A percentile compares a stretch with the other conserved stretches of the same genome.
phyloP scores from a whole-genome alignment of 2,113 vertebrate species.

The Dipodomys stephensi region DNA sequence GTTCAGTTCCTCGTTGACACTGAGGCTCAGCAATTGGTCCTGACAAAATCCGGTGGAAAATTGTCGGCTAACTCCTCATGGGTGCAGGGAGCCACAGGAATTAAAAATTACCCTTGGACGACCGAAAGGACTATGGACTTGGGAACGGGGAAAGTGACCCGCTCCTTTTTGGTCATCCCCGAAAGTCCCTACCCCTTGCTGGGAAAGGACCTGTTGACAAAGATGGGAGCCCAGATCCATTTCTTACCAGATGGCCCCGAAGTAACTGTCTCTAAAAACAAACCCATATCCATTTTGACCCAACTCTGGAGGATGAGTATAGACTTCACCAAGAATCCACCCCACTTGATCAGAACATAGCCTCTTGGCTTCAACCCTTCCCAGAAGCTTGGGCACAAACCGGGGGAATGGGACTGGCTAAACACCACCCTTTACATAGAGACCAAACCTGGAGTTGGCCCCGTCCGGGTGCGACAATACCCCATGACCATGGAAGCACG shows the following conservation, averaged over 20 bases:
- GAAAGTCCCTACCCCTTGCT: background rate
- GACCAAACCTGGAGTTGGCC: accelerated
- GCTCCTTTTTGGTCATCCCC: background rate
- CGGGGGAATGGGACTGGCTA: background rate
- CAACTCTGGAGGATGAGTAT: background rate
- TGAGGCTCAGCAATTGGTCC: background rate
- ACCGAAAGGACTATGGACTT: background rate
- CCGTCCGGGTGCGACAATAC: background rate
- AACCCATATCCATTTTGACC: no score
- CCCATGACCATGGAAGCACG: background rate
- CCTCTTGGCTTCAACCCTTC: background rate
- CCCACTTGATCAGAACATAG: accelerated
- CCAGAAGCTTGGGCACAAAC: background rate
- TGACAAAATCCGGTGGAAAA: background rate
- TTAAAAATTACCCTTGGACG: background rate
- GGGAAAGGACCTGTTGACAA: background rate
- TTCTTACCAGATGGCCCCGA: background rate
- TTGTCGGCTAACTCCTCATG: background rate
- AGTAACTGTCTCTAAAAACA: no score
- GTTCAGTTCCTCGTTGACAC: no score
- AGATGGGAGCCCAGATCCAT: background rate
- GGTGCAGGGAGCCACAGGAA: no score
- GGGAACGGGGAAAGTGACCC: background rate
- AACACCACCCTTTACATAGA: background rate
- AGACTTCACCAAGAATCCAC: accelerated